Conservation (phyloP, 2,113 vertebrate genomes). For the Erinaceus europaeus region DNA sequence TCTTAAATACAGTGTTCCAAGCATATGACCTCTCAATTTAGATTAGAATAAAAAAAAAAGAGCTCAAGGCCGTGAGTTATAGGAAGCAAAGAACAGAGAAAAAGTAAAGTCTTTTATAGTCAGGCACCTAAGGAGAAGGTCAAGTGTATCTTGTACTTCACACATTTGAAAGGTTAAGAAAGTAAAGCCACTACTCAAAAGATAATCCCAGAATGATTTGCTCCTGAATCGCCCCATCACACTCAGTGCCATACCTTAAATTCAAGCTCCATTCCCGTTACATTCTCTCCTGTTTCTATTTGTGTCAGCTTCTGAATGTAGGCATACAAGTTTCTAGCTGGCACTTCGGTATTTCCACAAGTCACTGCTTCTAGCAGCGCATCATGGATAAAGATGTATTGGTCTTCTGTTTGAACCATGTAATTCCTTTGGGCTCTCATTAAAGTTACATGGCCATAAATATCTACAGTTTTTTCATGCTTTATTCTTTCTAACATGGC, state of each 20-base stretch:
- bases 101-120: not conserved
- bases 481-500: constrained; percentile 99
- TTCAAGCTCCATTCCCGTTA: constrained; percentile 99
- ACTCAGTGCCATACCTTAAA: constrained; percentile 90
- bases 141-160: constrained; percentile 7
- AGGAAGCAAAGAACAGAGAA: constrained; percentile 9
- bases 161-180: constrained; percentile 5
- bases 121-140: not conserved
- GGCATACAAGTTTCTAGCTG: constrained; percentile 97
- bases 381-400: constrained; percentile 99
- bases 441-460: constrained; percentile 98
- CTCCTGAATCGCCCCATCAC: not conserved
- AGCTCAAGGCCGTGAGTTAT: not conserved
- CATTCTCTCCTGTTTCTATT: constrained; percentile 97
- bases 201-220: constrained; percentile 5
- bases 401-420: constrained; percentile 99
- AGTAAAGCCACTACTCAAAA: not conserved
- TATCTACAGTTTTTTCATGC: constrained; percentile 99
- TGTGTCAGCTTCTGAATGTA: constrained; percentile 99
- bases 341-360: constrained; percentile 99
- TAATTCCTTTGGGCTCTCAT: constrained; percentile 99
- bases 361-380: constrained; percentile 97
- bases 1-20: not conserved
- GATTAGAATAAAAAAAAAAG: not conserved
- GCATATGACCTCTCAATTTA: not conserved